Evolutionary conservation across 2,888 invertebrate species (phyloP), one percentile per base, ranked within the genome.

Genomic region (Meandrusa payeni): DNA sequence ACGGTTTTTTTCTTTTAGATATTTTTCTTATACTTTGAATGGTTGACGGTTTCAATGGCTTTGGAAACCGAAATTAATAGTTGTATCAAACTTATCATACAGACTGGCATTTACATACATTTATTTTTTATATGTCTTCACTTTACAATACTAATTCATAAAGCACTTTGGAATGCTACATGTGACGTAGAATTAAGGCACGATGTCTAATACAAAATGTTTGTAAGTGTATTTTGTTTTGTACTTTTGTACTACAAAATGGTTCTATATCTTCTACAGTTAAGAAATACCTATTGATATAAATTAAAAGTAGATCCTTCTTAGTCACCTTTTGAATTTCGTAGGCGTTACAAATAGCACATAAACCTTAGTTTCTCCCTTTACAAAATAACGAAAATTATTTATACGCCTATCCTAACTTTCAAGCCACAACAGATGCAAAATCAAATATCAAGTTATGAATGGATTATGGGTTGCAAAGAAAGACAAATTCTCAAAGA

Each of bases 1-100:
- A 76, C 66, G 66, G 28, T 61, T 61, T 73, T 69, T 57, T 55
- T 63, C 59, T 70, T 80, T 81, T 78, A 64, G 70, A 76, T 64
- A 54, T 71, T 58, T 76, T 76, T 76, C 64, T 73, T 69, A 68
- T 69, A 63, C 53, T 60, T 65, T 60, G 63, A 60, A 52, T 53
- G 41, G 47, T 48, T 45, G 41, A 31, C 56, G 52, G 59, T 61
- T 57, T 63, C 64, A 60, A 63, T 54, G 47, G 52, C 54, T 58
- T 63, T 57, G 47, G 41, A 56, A 61, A 53, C 51, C 31, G 52
- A 57, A 70, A 67, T 69, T 64, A 32, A 53, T 57, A 69, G 67
- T 68, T 70, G 64, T 70, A 67, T 59, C 46, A 41, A 53, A 47
- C 39, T 39, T 50, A 28, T 48, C 29, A 23, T 28, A 46, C 48